Conservation (phyloP, 2,113 vertebrate species). For the Sprattus sprattus region DNA sequence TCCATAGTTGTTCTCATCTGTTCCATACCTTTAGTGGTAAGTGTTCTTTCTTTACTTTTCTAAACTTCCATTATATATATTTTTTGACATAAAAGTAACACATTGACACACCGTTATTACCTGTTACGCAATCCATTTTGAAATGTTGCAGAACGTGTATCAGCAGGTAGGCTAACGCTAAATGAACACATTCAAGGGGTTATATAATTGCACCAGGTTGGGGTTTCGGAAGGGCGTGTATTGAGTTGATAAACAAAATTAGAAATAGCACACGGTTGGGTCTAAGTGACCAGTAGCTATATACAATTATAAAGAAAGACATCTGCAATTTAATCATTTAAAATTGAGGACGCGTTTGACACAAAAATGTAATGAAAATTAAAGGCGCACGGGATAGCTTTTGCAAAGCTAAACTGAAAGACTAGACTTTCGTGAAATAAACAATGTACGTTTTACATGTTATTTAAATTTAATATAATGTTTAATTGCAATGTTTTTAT, state of each 20-base stretch:
- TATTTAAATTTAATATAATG: neutral
- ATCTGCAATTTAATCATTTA: no score
- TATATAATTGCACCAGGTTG: neutral
- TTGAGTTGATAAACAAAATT: neutral
- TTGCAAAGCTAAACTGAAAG: neutral
- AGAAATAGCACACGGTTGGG: neutral
- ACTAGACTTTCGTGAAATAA: neutral
- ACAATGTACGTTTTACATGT: neutral
- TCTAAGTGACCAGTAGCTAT: no score
- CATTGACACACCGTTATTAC: neutral
- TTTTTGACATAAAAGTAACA: neutral
- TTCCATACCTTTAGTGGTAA: conserved; percentile 96
- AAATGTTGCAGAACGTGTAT: neutral
- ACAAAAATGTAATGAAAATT: no score
- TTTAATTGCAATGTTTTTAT: neutral
- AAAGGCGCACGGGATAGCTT: neutral
- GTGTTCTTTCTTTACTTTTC: conserved; percentile 56
- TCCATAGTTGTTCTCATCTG: conserved; percentile 91
- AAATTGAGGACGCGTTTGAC: no score
- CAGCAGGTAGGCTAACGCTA: neutral
- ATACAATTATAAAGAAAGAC: no score
- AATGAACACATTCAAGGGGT: neutral
- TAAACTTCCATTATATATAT: neutral
- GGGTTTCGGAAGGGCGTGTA: neutral
- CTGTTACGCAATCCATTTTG: conserved; percentile 10